Evolutionary conservation across 1,140 invertebrate genomes (phyloP).

Genomic region (Pteromalus puparum): DNA sequence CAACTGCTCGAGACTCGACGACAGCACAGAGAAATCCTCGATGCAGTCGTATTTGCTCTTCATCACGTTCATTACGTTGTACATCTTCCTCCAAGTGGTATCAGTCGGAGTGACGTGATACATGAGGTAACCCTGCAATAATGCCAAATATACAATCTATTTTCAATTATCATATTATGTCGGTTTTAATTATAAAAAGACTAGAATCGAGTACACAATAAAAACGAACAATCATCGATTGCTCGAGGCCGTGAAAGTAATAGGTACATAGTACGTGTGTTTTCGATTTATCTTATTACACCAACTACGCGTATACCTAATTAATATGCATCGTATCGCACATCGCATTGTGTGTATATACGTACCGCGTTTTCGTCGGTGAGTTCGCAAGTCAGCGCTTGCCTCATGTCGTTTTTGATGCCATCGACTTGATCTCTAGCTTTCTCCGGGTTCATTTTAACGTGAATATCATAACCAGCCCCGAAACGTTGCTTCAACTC

Average conservation of each 20-base stretch:
- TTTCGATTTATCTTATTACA: too few species aligned
- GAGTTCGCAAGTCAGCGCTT: conserved; percentile 65
- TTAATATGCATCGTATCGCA: not conserved
- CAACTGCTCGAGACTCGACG: conserved; percentile 71
- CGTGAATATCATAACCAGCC: conserved; percentile 74
- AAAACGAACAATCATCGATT: not conserved
- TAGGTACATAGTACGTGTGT: too few species aligned
- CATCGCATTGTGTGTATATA: conserved; percentile 28
- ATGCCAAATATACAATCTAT: conserved; percentile 3
- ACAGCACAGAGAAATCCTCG: conserved; percentile 71
- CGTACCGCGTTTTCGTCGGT: conserved; percentile 67
- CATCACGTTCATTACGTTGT: conserved; percentile 65
- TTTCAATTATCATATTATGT: not conserved
- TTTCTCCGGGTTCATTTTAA: conserved; percentile 66
- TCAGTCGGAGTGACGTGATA: conserved; percentile 69
- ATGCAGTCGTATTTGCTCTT: conserved; percentile 67
- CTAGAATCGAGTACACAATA: not conserved
- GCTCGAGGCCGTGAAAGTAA: too few species aligned
- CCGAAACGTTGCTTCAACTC: conserved; percentile 80
- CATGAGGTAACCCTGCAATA: conserved; percentile 66
- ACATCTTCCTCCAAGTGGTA: conserved; percentile 71
- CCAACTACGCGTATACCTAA: not conserved
- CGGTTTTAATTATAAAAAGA: too few species aligned
- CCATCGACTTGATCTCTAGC: conserved; percentile 54
- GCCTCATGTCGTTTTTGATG: conserved; percentile 65